Conservation (phyloP, 2,113 vertebrate genomes). For the Epinephelus fuscoguttatus region DNA sequence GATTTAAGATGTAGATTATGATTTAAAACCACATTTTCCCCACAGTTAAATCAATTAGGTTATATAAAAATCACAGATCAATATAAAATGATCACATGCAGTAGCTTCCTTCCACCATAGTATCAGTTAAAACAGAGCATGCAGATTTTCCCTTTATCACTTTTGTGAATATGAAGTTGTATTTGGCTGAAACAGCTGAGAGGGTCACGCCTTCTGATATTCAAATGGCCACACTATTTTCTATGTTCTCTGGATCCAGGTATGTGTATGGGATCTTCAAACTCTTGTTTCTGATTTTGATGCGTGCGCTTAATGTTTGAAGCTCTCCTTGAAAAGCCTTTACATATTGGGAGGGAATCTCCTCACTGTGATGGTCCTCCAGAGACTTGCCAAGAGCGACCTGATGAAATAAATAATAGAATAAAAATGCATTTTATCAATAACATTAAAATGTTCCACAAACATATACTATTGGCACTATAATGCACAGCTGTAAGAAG, state of each 20-base stretch:
- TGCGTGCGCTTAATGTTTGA: conserved; percentile 5
- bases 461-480: not conserved
- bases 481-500: not conserved
- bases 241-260: conserved; percentile 57
- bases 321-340: conserved; percentile 58
- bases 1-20: not conserved
- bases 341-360: conserved; percentile 9
- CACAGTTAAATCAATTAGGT: not conserved
- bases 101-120: not conserved
- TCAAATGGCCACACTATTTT: conserved; percentile 73
- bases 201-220: not conserved
- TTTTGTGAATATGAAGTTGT: not conserved
- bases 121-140: not conserved
- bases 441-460: not conserved
- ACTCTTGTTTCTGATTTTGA: conserved; percentile 57
- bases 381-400: conserved; percentile 37
- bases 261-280: conserved; percentile 63
- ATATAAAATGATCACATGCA: not conserved
- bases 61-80: not conserved
- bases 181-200: not conserved
- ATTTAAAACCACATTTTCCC: not conserved
- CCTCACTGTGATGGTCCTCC: conserved; percentile 58
- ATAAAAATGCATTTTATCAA: not conserved
- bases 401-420: conserved; percentile 34
- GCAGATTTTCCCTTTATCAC: too few relatives aligned